These are phyloP conservation scores for Guaruba guarouba DNA, from an alignment of 2,113 vertebrate species.

Conservation along the genomic window DNA sequence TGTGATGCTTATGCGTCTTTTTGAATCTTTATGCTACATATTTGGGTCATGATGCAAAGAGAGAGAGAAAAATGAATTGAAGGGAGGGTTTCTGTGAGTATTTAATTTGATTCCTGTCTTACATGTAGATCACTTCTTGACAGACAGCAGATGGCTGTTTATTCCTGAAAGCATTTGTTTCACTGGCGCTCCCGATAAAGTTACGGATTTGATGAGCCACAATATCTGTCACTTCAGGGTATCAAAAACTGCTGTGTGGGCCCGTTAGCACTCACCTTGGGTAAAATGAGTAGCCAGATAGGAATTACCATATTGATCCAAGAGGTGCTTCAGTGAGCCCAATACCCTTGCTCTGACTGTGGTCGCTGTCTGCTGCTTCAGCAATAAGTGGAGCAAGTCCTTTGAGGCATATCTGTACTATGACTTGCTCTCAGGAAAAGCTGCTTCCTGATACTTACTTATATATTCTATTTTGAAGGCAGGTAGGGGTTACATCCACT, in stretches of 20 bases:
- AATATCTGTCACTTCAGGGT: neutral
- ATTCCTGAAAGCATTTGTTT: neutral
- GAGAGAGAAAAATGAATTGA: neutral
- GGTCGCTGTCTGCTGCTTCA: neutral
- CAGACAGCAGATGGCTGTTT: neutral
- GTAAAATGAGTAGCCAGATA: neutral
- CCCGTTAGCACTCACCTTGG: neutral
- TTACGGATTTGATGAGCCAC: neutral
- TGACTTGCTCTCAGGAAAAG: neutral
- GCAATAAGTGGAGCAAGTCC: neutral
- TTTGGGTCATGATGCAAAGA: neutral
- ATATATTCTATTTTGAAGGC: neutral
- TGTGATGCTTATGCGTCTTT: neutral
- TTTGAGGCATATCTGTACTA: neutral
- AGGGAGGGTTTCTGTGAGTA: neutral
- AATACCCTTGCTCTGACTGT: neutral
- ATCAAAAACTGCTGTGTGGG: neutral
- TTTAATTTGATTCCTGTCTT: neutral
- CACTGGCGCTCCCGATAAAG: neutral
- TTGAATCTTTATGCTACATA: neutral
- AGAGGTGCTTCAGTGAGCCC: neutral
- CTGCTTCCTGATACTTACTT: neutral
- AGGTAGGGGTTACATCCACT: neutral
- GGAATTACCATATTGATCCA: slow-evolving; percentile 9
- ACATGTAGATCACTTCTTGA: neutral